phyloP scores from a whole-genome alignment of 2,888 invertebrate species.

The Drosophila rubida region DNA sequence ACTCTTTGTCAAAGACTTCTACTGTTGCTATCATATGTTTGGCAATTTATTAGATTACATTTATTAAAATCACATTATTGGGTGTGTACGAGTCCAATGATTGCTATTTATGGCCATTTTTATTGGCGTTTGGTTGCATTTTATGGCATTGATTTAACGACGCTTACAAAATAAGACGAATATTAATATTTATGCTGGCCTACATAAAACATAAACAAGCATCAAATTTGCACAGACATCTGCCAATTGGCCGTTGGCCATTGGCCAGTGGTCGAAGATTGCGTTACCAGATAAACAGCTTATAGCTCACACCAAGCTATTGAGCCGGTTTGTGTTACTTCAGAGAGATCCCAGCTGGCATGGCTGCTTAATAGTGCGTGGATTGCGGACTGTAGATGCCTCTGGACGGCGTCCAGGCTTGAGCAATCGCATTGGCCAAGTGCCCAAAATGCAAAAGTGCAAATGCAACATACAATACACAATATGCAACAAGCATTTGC shows the following conservation, averaged over 20 bases:
- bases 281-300: slow-evolving; percentile 65
- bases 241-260: slow-evolving; percentile 54
- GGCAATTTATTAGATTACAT: not conserved
- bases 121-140: slow-evolving; percentile 49
- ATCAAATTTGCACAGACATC: slow-evolving; percentile 54
- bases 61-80: slow-evolving; percentile 22
- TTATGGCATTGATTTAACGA: slow-evolving; percentile 38
- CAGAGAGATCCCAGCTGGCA: slow-evolving; percentile 34
- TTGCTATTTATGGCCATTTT: slow-evolving; percentile 49
- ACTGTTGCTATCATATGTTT: not conserved
- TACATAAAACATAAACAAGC: slow-evolving; percentile 60
- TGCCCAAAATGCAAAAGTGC: slow-evolving; percentile 17
- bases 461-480: not conserved
- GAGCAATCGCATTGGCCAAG: slow-evolving; percentile 46
- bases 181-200: slow-evolving; percentile 72
- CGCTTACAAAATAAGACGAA: slow-evolving; percentile 57
- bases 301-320: slow-evolving; percentile 14
- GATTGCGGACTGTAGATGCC: slow-evolving; percentile 55
- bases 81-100: slow-evolving; percentile 52
- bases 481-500: slow-evolving; percentile 44
- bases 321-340: slow-evolving; percentile 38
- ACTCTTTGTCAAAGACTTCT: not conserved
- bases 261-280: slow-evolving; percentile 48
- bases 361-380: slow-evolving; percentile 74
- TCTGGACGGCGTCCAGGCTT: slow-evolving; percentile 54